Evolutionary conservation across 2,888 invertebrate species (phyloP), one percentile per base, ranked within the genome.

Genomic region (Ypsolopha sequella): DNA sequence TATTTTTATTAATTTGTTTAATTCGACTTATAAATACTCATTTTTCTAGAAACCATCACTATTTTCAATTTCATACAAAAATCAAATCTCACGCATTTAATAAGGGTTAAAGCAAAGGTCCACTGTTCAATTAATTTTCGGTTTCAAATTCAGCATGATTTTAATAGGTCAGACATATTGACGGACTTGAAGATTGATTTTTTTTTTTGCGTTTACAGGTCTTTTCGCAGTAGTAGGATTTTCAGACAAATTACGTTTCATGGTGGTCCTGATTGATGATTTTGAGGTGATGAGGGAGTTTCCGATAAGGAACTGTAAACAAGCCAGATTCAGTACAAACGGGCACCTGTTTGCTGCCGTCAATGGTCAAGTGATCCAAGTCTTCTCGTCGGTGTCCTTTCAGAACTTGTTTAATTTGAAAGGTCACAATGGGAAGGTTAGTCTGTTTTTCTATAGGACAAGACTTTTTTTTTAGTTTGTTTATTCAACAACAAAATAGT

Each of bases 291-390:
- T 92, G 77, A 87, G 90, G 53, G 92, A 93, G 62, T 92, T 94
- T 64, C 85, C 91, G 0, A 90, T 94, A 53, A 86, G 94, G 50
- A 92, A 91, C 59, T 97, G 97, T 70, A 90, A 90, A 59, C 90
- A 91, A 62, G 92, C 93, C 36, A 87, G 88, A 36, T 98, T 97
- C 78, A 96, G 96, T 63, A 91, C 91, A 52, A 92, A 93, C 60
- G 98, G 97, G 0, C 95, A 97, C 60, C 72, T 94, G n/a, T 95
- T 98, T 76, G 96, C 95, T 0, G 96, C 95, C 8, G 95, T 94
- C 6, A 94, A 95, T 63, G 93, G 92, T 36, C 95, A 94, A 73
- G 89, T 93, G n/a, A 93, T 98, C 48, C 91, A 95, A 68, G 89
- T 97, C 6, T 96, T 94, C 66, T 93, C 94, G 0, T 92, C 94